Conservation (phyloP, 2,113 vertebrate species). For the Heteronetta atricapilla region DNA sequence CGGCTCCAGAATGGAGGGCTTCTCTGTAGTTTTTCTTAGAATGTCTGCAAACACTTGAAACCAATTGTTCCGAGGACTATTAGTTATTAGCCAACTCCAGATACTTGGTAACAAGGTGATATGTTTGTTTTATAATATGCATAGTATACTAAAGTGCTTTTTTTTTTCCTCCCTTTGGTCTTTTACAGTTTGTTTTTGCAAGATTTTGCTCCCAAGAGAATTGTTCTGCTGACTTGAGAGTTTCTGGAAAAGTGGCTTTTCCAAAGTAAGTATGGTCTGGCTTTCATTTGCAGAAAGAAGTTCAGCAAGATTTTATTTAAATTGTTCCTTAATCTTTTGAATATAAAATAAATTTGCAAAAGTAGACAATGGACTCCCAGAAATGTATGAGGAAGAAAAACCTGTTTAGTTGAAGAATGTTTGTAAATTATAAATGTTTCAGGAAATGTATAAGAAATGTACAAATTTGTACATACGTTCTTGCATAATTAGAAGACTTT, state of each 20-base stretch:
- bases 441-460: background rate
- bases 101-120: background rate
- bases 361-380: background rate
- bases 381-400: background rate
- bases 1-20: background rate
- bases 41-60: background rate
- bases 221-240: constrained; percentile 91
- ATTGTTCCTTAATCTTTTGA: background rate
- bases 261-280: constrained; percentile 83
- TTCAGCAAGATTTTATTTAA: background rate
- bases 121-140: background rate
- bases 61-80: background rate
- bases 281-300: background rate
- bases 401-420: background rate
- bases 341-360: background rate
- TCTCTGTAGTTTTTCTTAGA: background rate
- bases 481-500: background rate
- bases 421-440: background rate
- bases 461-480: background rate
- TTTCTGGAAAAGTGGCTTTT: constrained; percentile 84
- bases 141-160: background rate
- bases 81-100: background rate
- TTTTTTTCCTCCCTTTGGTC: background rate
- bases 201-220: constrained; percentile 87
- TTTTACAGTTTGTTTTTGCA: constrained; percentile 87